Evolutionary conservation across 1,140 invertebrate species (phyloP).

Genomic region (Cotesia typhae): DNA sequence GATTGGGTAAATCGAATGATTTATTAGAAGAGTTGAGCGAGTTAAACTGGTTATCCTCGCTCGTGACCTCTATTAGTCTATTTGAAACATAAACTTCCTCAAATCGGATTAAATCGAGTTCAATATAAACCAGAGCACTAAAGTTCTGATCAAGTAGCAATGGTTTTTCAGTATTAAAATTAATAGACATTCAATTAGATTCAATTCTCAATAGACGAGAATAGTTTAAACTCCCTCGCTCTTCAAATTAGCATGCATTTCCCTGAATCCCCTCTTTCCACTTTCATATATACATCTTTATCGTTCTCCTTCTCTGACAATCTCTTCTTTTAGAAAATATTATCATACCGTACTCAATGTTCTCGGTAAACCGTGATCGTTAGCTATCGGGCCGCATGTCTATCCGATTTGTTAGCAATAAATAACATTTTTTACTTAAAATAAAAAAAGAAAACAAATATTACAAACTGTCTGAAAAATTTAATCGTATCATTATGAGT

Average conservation of each 20-base stretch:
- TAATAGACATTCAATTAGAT: neutral
- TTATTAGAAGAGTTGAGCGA: neutral
- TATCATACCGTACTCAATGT: constrained; percentile 18
- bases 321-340: constrained; percentile 12
- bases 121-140: neutral
- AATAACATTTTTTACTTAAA: neutral
- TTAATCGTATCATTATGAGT: constrained; percentile 3
- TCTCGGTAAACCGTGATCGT: neutral
- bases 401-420: neutral
- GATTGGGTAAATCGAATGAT: no score
- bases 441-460: neutral
- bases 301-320: neutral
- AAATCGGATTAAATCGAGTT: constrained; percentile 11
- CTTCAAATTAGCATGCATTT: neutral
- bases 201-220: constrained; percentile 17
- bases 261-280: neutral
- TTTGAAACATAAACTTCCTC: neutral
- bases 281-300: neutral
- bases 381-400: neutral
- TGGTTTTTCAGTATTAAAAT: no score
- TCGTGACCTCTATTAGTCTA: neutral
- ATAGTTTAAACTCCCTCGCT: constrained; percentile 4
- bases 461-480: no score
- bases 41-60: constrained; percentile 13
- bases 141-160: no score